Evolutionary conservation across 1,140 invertebrate species (phyloP).

Genomic region (Drosophila sucinea): DNA sequence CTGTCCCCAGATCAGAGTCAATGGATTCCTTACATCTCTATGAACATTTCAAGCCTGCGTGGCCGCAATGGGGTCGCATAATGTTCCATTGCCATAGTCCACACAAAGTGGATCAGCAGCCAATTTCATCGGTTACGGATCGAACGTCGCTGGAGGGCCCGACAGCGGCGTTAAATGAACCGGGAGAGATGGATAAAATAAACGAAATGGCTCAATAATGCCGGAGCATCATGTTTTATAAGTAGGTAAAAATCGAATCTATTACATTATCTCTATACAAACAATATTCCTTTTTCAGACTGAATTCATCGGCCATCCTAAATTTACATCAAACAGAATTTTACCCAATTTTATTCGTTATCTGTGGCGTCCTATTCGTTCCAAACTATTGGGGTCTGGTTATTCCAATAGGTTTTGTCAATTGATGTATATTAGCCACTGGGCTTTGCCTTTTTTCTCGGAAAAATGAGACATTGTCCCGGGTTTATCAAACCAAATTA

Average conservation of each 20-base stretch:
- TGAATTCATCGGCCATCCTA: neutral
- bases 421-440: conserved; percentile 37
- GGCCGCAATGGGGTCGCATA: neutral
- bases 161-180: neutral
- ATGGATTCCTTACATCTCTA: neutral
- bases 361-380: conserved; percentile 20
- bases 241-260: neutral
- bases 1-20: neutral
- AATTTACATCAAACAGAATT: neutral
- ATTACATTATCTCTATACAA: neutral
- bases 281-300: neutral
- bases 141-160: neutral
- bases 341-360: conserved; percentile 5
- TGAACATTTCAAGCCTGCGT: too few relatives aligned
- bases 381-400: conserved; percentile 28
- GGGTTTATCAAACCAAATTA: conserved; percentile 24
- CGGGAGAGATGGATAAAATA: neutral
- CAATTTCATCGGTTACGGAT: neutral
- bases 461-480: conserved; percentile 40
- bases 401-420: conserved; percentile 32
- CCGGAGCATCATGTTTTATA: neutral
- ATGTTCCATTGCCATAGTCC: neutral
- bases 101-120: neutral
- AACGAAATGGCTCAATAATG: neutral
- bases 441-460: conserved; percentile 19